phyloP scores from a whole-genome alignment of 2,888 invertebrate species.

The Anoplius nigerrimus region DNA sequence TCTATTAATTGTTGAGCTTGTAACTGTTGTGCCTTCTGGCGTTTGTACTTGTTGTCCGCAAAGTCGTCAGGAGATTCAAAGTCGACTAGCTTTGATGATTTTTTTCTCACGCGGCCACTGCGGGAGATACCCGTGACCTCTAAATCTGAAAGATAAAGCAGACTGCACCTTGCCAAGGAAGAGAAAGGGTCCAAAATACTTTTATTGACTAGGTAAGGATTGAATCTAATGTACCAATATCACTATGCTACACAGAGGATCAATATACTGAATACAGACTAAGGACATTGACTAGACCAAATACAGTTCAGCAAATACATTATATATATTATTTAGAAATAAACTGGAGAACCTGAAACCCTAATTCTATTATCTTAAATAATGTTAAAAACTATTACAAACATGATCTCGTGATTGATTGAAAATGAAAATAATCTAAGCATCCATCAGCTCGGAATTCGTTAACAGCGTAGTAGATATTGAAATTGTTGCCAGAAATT shows the following conservation, averaged over 20 bases:
- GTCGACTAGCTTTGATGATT: slow-evolving; percentile 95
- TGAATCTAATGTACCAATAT: slow-evolving; percentile 27
- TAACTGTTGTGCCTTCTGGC: slow-evolving; percentile 68
- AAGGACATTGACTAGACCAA: slow-evolving; percentile 27
- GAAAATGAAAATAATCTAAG: too few species aligned
- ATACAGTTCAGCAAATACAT: slow-evolving; percentile 17
- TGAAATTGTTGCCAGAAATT: background rate
- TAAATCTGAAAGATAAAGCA: slow-evolving; percentile 78
- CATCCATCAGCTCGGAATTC: background rate
- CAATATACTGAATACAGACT: slow-evolving; percentile 29
- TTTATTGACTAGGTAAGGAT: slow-evolving; percentile 47
- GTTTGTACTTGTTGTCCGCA: slow-evolving; percentile 79
- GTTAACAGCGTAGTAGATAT: background rate
- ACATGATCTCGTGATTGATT: background rate
- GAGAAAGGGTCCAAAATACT: slow-evolving; percentile 57
- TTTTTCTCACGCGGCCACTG: slow-evolving; percentile 93
- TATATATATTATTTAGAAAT: background rate
- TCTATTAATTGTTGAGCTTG: slow-evolving; percentile 68
- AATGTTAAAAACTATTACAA: background rate
- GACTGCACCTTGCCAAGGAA: slow-evolving; percentile 70
- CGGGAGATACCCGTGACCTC: slow-evolving; percentile 92
- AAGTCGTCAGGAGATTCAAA: slow-evolving; percentile 94
- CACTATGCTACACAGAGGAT: slow-evolving; percentile 19
- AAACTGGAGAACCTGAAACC: background rate
- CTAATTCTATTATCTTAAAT: background rate